A percentile compares a stretch with the other conserved stretches of the same genome.
phyloP scores from a whole-genome alignment of 2,888 invertebrate genomes.

The Troides helena region DNA sequence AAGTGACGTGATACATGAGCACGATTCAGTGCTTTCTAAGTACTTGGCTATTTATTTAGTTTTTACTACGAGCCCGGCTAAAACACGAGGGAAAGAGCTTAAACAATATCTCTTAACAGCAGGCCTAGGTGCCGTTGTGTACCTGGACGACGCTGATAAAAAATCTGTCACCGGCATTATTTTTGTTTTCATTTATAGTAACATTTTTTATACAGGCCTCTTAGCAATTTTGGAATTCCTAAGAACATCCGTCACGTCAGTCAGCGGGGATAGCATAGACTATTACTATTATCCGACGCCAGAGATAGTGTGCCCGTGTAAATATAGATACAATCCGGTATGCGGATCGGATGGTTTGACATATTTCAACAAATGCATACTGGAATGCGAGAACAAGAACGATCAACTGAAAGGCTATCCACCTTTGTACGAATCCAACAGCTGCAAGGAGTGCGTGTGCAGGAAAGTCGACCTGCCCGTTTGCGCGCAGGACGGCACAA shows the following conservation, averaged over 20 bases:
- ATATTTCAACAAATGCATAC: slow-evolving; percentile 34
- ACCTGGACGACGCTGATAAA: too few relatives aligned
- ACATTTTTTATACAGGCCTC: slow-evolving; percentile 1
- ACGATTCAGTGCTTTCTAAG: too few relatives aligned
- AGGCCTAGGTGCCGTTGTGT: too few relatives aligned
- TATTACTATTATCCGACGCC: background rate
- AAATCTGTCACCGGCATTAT: too few relatives aligned
- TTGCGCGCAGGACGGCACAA: slow-evolving; percentile 45
- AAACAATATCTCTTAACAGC: too few relatives aligned
- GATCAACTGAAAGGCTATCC: slow-evolving; percentile 15
- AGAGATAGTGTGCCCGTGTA: slow-evolving; percentile 30
- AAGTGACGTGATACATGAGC: too few relatives aligned
- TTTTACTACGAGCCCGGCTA: too few relatives aligned
- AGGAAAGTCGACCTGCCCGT: slow-evolving; percentile 39
- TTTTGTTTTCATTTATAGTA: too few relatives aligned
- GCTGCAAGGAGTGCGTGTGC: slow-evolving; percentile 35
- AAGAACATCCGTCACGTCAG: background rate
- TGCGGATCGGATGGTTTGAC: slow-evolving; percentile 38
- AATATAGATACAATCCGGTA: slow-evolving; percentile 33
- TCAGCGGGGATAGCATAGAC: background rate
- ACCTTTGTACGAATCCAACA: slow-evolving; percentile 17
- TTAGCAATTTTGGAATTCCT: slow-evolving; percentile 3
- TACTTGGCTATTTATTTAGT: too few relatives aligned
- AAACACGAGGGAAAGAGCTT: too few relatives aligned
- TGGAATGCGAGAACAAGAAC: slow-evolving; percentile 34